Conservation (phyloP, 2,797 vertebrate species). For the Leptodactylus fallax region DNA sequence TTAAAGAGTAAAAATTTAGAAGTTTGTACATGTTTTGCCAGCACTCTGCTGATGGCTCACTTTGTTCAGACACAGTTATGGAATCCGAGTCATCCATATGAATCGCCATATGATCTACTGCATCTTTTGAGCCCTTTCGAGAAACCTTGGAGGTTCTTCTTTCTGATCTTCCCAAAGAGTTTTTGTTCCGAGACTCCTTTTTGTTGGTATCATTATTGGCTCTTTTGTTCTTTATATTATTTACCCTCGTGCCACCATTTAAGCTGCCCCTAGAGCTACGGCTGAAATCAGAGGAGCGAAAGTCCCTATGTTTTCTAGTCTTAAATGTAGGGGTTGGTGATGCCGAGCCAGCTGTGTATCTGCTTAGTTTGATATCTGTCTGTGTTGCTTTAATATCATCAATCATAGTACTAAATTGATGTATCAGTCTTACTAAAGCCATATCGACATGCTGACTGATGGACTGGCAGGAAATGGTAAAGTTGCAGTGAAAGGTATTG, state of each 20-base stretch:
- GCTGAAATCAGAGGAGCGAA: constrained; percentile 95
- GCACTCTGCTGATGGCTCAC: constrained; percentile 96
- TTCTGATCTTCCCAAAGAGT: constrained; percentile 88
- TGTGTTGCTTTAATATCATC: constrained; percentile 98
- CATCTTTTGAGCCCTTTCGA: constrained; percentile 95
- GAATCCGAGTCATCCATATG: constrained; percentile 99
- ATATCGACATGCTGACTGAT: constrained; percentile 98
- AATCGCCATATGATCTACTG: constrained; percentile 93
- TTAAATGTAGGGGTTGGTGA: constrained; percentile 97
- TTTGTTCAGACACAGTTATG: constrained; percentile 97
- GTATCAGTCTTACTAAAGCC: constrained; percentile 96
- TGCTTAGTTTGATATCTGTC: constrained; percentile 97
- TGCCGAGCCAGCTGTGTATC: constrained; percentile 95
- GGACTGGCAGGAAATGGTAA: constrained; percentile 95
- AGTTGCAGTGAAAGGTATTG: constrained; percentile 96
- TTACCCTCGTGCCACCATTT: constrained; percentile 85
- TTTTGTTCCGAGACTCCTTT: constrained; percentile 88
- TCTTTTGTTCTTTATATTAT: constrained; percentile 86
- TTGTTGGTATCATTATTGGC: constrained; percentile 80
- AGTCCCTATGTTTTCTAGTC: constrained; percentile 89
- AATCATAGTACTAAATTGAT: constrained; percentile 99
- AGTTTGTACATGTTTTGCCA: constrained; percentile 99
- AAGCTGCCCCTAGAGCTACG: constrained; percentile 94
- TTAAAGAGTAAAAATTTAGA: constrained; percentile 98
- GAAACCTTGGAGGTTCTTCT: constrained; percentile 95